Evolutionary conservation across 1,140 invertebrate genomes (phyloP).

Genomic region (Thaumatotibia leucotreta): DNA sequence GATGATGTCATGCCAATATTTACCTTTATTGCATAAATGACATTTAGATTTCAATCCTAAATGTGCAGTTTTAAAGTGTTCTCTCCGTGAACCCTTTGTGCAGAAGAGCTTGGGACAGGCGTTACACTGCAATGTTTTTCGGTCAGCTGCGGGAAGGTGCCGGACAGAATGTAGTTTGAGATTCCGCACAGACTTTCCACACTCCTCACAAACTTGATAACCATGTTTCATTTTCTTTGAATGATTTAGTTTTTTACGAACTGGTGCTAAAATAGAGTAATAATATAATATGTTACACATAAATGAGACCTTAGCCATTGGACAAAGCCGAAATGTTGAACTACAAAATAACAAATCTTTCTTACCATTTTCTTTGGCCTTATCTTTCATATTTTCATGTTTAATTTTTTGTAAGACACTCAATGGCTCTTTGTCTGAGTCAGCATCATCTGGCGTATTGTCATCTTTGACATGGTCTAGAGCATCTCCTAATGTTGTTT

Average conservation of each 20-base stretch:
- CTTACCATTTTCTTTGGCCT: slow-evolving; percentile 43
- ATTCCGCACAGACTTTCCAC: slow-evolving; percentile 50
- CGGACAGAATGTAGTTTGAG: slow-evolving; percentile 37
- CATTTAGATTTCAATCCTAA: slow-evolving; percentile 49
- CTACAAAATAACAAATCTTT: not conserved
- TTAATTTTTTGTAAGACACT: slow-evolving; percentile 57
- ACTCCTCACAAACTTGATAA: slow-evolving; percentile 50
- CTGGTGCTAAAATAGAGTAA: not conserved
- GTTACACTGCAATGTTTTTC: slow-evolving; percentile 44
- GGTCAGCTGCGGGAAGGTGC: slow-evolving; percentile 28
- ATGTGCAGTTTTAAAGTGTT: slow-evolving; percentile 52
- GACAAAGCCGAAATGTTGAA: no score
- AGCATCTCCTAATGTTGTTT: not conserved
- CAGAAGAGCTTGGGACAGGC: slow-evolving; percentile 47
- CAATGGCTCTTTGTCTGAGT: slow-evolving; percentile 50
- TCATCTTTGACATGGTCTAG: slow-evolving; percentile 28
- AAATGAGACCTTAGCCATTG: no score
- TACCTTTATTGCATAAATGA: slow-evolving; percentile 55
- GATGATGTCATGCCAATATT: slow-evolving; percentile 1
- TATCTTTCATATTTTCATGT: slow-evolving; percentile 33
- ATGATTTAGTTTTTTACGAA: slow-evolving; percentile 14
- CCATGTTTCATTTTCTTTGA: slow-evolving; percentile 18
- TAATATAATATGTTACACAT: not conserved
- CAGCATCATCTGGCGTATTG: slow-evolving; percentile 20
- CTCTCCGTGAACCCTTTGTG: slow-evolving; percentile 32